Conservation (phyloP, 2,113 vertebrate species). For the Cyanoramphus novaezelandiae region DNA sequence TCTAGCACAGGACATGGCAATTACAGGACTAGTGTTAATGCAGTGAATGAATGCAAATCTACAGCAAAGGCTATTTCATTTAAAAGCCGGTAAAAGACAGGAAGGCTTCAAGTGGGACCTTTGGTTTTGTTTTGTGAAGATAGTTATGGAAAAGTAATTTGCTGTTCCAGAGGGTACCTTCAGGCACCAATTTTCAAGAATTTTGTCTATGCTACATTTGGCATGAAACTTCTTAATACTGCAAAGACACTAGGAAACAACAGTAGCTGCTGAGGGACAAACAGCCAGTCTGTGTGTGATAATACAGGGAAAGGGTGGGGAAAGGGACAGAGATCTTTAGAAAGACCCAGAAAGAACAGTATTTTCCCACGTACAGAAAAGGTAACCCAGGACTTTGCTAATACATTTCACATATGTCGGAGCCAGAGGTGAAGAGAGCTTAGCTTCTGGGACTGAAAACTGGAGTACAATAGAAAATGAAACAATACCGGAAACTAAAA, state of each 20-base stretch:
- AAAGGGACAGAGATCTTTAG: background rate
- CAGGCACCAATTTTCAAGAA: background rate
- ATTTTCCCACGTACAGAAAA: background rate
- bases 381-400: background rate
- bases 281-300: background rate
- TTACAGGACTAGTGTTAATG: background rate
- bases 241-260: background rate
- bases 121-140: background rate
- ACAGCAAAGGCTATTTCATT: background rate
- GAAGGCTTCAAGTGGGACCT: background rate
- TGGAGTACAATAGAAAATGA: background rate
- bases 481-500: background rate
- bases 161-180: background rate
- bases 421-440: background rate
- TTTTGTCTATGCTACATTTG: background rate
- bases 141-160: conserved; percentile 2
- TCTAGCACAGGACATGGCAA: background rate
- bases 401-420: background rate
- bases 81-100: background rate
- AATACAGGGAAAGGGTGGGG: conserved; percentile 11
- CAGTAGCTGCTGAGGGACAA: background rate
- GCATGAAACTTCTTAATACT: background rate
- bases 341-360: background rate
- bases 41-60: background rate
- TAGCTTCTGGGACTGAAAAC: background rate